Evolutionary conservation across 2,888 invertebrate species (phyloP), one percentile per base, ranked within the genome.

Genomic region (Eupithecia vulgata): DNA sequence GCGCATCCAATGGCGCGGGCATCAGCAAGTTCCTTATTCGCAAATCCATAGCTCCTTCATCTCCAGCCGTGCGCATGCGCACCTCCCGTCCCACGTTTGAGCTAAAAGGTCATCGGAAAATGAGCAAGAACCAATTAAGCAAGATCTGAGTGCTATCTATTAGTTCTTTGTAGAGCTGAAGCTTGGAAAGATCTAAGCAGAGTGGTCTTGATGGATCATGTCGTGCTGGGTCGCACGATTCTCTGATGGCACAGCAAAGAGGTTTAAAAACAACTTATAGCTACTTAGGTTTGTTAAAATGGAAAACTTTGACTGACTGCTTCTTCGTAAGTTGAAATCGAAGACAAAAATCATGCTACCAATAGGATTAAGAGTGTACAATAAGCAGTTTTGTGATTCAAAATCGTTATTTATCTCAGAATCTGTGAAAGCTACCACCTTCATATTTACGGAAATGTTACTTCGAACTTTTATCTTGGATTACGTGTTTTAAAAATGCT

Each of bases 161-260:
- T 17, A 30, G 37, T 69, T 68, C 35, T 45, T 66, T 17, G 62
- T 30, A 35, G 12, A 21, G 42, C 52, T 67, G 40, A 35, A 59
- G 34, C 35, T 61, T 42, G 67, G 40, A 71, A 52, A 69, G 79
- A n/a, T 74, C 77, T 64, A 1, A 30, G 61, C 74, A 70, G n/a
- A 71, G 25, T 78, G 75, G 79, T 70, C 37, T 64, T 13, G 21
- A 62, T 72, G 87, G 86, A 85, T 87, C 90, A 90, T 90, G 90
- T 87, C 90, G 91, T 90, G 90, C 86, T 79, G 91, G 85, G 84
- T 86, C 83, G 89, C 92, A 92, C 91, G 92, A 92, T 85, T 89
- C 85, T 81, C 75, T 76, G 73, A 72, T 71, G 68, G 57, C 67
- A 30, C 48, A 69, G 57, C 25, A 57, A 68, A 21, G 35, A 62